Conservation (phyloP, 1,140 invertebrate species). For the Eueides isabella region DNA sequence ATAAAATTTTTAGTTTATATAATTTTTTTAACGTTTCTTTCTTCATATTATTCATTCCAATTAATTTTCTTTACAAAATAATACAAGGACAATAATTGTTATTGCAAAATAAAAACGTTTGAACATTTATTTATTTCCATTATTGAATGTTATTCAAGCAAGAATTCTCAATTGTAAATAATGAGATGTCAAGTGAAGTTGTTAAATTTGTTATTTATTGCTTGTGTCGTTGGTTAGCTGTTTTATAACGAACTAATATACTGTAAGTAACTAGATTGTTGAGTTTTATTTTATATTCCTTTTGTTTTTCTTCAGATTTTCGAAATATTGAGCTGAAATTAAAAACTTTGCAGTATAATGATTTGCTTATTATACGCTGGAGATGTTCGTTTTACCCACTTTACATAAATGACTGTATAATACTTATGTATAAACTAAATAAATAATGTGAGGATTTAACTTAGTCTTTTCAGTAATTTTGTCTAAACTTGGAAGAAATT, state of each 20-base stretch:
- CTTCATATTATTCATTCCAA: background rate
- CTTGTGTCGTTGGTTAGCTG: slow-evolving; percentile 69
- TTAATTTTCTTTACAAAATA: background rate
- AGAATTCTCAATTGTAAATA: slow-evolving; percentile 61
- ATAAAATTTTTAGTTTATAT: background rate
- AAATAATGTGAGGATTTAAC: too few relatives aligned
- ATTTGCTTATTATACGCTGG: too few relatives aligned
- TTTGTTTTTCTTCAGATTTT: background rate
- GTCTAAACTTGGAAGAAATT: too few relatives aligned
- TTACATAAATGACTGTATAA: too few relatives aligned
- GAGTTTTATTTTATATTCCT: slow-evolving; percentile 37
- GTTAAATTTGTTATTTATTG: slow-evolving; percentile 75
- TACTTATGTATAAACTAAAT: too few relatives aligned
- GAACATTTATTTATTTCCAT: background rate
- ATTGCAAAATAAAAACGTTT: background rate
- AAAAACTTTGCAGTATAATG: too few relatives aligned
- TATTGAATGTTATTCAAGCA: slow-evolving; percentile 23
- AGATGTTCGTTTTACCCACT: too few relatives aligned
- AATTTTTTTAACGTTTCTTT: background rate
- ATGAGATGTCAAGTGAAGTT: slow-evolving; percentile 56
- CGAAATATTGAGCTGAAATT: too few relatives aligned
- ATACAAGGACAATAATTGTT: slow-evolving; percentile 9
- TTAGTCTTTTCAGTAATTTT: too few relatives aligned
- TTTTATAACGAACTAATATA: slow-evolving; percentile 73
- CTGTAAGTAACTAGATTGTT: slow-evolving; percentile 51